These are phyloP conservation scores for Drosophila colorata DNA, from an alignment of 2,888 invertebrate genomes.

Conservation along the genomic window DNA sequence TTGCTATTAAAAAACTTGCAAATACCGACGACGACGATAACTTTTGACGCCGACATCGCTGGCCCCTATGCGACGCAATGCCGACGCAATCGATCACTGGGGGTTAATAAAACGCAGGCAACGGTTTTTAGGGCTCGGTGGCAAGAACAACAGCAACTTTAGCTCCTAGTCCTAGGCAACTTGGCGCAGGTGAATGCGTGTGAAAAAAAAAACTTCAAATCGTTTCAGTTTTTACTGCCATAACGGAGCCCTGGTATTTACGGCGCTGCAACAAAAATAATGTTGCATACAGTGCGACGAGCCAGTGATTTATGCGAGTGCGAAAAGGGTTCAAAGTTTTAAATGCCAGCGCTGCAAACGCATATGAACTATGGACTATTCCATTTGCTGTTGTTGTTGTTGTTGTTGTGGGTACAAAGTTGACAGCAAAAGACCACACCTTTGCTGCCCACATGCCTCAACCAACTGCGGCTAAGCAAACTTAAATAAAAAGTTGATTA, in stretches of 20 bases:
- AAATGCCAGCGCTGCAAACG: slow-evolving; percentile 55
- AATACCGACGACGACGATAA: slow-evolving; percentile 26
- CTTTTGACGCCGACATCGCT: slow-evolving; percentile 27
- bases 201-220: slow-evolving; percentile 45
- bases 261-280: slow-evolving; percentile 57
- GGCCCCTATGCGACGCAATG: slow-evolving; percentile 42
- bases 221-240: slow-evolving; percentile 65
- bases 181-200: slow-evolving; percentile 51
- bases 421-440: slow-evolving; percentile 32
- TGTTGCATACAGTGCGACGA: slow-evolving; percentile 55
- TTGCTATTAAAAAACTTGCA: slow-evolving; percentile 41
- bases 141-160: slow-evolving; percentile 32
- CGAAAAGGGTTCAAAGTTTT: slow-evolving; percentile 57
- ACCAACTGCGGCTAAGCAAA: slow-evolving; percentile 37
- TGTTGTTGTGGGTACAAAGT: slow-evolving; percentile 35
- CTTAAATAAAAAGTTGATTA: slow-evolving; percentile 55
- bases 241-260: slow-evolving; percentile 59
- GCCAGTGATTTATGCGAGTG: slow-evolving; percentile 65
- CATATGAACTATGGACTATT: slow-evolving; percentile 37
- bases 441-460: slow-evolving; percentile 15
- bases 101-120: slow-evolving; percentile 64
- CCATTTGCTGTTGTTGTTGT: slow-evolving; percentile 4
- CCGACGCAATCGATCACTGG: slow-evolving; percentile 63
- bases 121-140: slow-evolving; percentile 33
- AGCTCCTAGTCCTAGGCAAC: slow-evolving; percentile 24